Base-by-base conservation (phyloP, 2,113 vertebrate genomes). In the Psephotus haematonotus region DNA sequence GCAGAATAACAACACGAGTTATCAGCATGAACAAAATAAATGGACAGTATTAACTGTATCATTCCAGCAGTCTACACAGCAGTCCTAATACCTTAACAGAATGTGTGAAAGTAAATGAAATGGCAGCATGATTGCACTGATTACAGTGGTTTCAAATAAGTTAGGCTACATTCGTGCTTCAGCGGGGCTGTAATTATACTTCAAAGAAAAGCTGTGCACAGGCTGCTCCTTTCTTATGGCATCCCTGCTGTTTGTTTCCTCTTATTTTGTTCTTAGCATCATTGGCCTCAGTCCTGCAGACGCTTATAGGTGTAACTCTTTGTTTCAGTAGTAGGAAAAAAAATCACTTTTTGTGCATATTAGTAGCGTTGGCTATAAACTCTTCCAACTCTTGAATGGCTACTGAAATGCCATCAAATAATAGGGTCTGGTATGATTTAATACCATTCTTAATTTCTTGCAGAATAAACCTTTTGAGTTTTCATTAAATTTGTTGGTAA, bases 61-160 rank as follows among this genome's bases (percentile, higher is more conserved):
- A 94, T 97, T 96, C 90, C 93, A 92, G 75, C 70, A 97, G 95
- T 35, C 89, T 79, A 37, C 84, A 28, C 95, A 97, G 95, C 68
- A 80, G 82, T 86, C 74, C 57, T 93, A 92, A 95, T 93, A 90
- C 70, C 91, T 95, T 91, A 93, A 88, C 95, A 74, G 86, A 92
- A 91, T 85, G 86, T 67, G 94, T 74, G 93, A 83, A 76, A 94
- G 81, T 77, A 95, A 92, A 97, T 96, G 94, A 97, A 98, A 98
- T 90, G 86, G 96, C 92, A 96, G 94, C 91, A 62, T 96, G 97
- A 97, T 98, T 97, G 97, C 91, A 47, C 93, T 97, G 97, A 98
- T 97, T 97, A 94, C 90, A 92, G 87, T 33, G 24, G 92, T 85
- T 97, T 91, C 96, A 97, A 93, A 97, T 96, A 92, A 22, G 55